Evolutionary conservation across 2,797 vertebrate genomes (phyloP), one percentile per base, ranked within the genome.

Genomic region (Coregonus sp.): DNA sequence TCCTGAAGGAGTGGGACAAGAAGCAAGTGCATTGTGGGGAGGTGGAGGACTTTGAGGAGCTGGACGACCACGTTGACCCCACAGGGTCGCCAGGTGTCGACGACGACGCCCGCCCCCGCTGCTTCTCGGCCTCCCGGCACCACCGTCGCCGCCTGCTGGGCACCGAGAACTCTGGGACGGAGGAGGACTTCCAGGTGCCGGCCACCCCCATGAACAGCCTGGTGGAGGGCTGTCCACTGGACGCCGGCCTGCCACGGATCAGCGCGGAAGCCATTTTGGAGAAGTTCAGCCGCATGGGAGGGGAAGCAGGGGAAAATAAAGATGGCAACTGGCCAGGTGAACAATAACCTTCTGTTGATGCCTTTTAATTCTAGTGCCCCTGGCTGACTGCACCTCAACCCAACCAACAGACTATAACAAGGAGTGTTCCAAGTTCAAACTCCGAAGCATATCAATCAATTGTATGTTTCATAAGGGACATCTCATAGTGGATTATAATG

Each of bases 141-240:
- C 78, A 54, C 40, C 77, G 63, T 12, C 75, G 65, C 16, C 47
- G 35, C 37, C 69, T 25, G 25, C 59, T 61, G 54, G 67, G 76
- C n/a, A 66, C 85, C 6, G 87, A 88, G 33, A 84, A 89, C 1
- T 25, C 69, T 35, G 82, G 79, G 56, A 68, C 77, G 16, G 87
- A 89, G 72, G 89, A 88, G n/a, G 87, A 88, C 33, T 82, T 76
- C 15, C 86, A 80, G 0, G 86, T 92, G 0, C 96, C 96, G 0
- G 95, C 95, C 4, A 96, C 96, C 0, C 96, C 96, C 0, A 94
- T 96, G 95, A 97, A 97, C 92, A 97, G 96, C 90, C 89, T 96
- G 79, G 96, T 96, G 75, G 96, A 97, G 2, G 96, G 96, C 37
- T 95, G 96, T 65, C 96, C 96, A 0, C 91, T 97, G 59, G 94